Evolutionary conservation across 2,888 invertebrate species (phyloP).

Genomic region (Lycia hirtaria): DNA sequence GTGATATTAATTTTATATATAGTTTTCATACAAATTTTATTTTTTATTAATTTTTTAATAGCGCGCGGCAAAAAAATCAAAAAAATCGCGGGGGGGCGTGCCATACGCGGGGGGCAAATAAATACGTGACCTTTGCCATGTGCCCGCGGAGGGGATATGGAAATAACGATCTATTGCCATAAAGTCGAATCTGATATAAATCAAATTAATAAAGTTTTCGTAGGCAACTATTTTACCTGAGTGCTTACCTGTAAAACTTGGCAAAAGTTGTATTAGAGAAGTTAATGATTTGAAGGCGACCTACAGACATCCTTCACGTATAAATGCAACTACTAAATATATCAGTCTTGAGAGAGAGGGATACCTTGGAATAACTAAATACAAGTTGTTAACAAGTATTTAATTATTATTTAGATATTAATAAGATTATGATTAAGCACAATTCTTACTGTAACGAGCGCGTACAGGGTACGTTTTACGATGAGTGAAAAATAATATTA

Average conservation of each 20-base stretch:
- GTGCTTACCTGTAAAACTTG: conserved; percentile 35
- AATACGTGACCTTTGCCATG: too few relatives aligned
- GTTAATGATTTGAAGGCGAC: conserved; percentile 31
- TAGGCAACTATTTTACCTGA: conserved; percentile 34
- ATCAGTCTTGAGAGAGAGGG: conserved; percentile 1
- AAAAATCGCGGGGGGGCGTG: too few relatives aligned
- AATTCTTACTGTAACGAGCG: too few relatives aligned
- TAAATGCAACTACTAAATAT: conserved; percentile 7
- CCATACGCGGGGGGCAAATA: too few relatives aligned
- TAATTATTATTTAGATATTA: background rate
- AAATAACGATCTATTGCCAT: conserved; percentile 4
- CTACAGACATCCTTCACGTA: conserved; percentile 41
- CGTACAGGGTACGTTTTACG: too few relatives aligned
- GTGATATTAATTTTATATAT: too few relatives aligned
- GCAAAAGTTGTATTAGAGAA: conserved; percentile 36
- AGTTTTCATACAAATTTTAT: too few relatives aligned
- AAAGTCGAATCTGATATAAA: conserved; percentile 12
- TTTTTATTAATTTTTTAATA: too few relatives aligned
- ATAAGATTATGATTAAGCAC: too few relatives aligned
- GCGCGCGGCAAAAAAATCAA: too few relatives aligned
- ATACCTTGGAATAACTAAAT: background rate
- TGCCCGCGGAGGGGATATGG: too few relatives aligned
- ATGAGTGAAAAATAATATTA: too few relatives aligned
- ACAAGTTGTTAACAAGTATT: background rate
- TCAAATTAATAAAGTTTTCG: conserved; percentile 31